Conservation (phyloP, 2,797 vertebrate genomes). For the Sciaenops ocellatus region DNA sequence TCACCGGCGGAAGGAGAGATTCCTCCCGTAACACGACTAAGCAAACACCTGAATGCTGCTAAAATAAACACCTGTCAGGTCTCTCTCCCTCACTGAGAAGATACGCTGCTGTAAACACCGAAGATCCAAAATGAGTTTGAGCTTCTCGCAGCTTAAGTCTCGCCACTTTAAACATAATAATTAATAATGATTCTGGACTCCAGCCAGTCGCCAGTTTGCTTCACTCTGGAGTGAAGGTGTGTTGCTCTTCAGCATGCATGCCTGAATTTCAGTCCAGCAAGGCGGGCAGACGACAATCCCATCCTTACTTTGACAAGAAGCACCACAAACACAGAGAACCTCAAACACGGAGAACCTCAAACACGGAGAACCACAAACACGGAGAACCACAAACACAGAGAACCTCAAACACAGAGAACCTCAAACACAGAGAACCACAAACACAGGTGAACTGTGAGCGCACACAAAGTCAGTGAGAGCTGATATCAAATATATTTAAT, state of each 20-base stretch:
- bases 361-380: no score
- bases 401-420: no score
- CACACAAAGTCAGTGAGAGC: neutral
- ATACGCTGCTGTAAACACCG: neutral
- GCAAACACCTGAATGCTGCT: conserved; percentile 57
- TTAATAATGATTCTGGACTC: conserved; percentile 53
- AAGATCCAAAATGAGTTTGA: neutral
- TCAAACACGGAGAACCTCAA: no score
- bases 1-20: conserved; percentile 35
- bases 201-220: conserved; percentile 26
- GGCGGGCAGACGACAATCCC: conserved; percentile 57
- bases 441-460: no score
- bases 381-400: no score
- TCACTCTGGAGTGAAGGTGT: conserved; percentile 17
- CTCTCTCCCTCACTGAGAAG: conserved; percentile 19
- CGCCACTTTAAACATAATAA: conserved; percentile 34
- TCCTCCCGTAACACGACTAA: conserved; percentile 38
- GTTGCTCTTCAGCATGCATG: conserved; percentile 28
- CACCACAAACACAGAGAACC: conserved; percentile 16
- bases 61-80: conserved; percentile 53
- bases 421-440: no score
- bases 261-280: conserved; percentile 43
- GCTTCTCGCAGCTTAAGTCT: conserved; percentile 3
- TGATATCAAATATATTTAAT: neutral
- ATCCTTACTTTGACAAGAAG: conserved; percentile 41